Conservation (phyloP, 2,113 vertebrate species). For the Tor tambroides region DNA sequence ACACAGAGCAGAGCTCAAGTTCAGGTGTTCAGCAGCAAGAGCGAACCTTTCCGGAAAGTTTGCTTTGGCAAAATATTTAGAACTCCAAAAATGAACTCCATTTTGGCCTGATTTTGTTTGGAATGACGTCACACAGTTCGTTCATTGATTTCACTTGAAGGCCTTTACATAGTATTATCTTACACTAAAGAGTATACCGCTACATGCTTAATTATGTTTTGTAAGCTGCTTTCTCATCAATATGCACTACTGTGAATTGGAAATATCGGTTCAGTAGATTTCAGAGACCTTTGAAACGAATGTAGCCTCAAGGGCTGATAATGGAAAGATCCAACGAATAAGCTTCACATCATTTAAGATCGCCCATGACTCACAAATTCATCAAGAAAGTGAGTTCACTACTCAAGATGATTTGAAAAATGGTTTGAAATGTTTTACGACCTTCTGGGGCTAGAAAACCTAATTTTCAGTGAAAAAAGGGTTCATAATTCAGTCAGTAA, state of each 20-base stretch:
- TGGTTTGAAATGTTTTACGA: neutral
- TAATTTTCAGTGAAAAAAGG: neutral
- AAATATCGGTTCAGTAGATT: neutral
- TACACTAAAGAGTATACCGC: neutral
- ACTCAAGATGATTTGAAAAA: neutral
- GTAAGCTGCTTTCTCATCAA: neutral
- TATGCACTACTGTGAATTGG: neutral
- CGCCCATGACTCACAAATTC: neutral
- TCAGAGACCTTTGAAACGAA: neutral
- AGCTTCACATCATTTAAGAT: neutral
- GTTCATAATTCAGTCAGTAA: neutral
- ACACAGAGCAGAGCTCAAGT: too few relatives aligned
- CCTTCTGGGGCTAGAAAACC: conserved; percentile 3
- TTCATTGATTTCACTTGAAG: too few relatives aligned
- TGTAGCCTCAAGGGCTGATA: neutral
- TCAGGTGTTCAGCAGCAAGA: too few relatives aligned
- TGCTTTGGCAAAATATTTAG: too few relatives aligned
- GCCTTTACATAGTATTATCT: neutral
- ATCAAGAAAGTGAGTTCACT: neutral
- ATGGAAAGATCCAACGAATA: neutral
- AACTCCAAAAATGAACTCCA: too few relatives aligned
- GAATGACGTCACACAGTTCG: too few relatives aligned
- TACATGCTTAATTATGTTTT: neutral
- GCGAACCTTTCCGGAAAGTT: too few relatives aligned
- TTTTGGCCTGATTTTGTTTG: too few relatives aligned